Base-by-base conservation (phyloP, 2,888 invertebrate species). In the Scaptomyza polygonia region DNA sequence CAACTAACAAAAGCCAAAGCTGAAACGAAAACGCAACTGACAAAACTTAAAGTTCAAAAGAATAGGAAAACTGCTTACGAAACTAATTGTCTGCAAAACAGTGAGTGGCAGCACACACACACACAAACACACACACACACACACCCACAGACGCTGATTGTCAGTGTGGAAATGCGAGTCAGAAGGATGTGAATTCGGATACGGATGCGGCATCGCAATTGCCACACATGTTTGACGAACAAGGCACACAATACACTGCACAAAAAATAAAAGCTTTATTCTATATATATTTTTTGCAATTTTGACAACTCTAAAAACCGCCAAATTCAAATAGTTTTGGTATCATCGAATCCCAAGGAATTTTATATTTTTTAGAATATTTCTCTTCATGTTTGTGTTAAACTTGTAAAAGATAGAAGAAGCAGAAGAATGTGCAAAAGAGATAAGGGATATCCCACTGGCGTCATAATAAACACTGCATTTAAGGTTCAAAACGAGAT, bases 31-130 rank as follows among this genome's bases (percentile, higher is more conserved):
- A 64, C 55, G 53, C 72, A 74, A 69, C 66, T 58, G 66, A 61
- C 47, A 77, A 72, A 72, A 68, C 61, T 66, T 52, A 39, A 79
- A 65, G 58, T 72, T 67, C 34, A 72, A 71, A 77, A 75, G 66
- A 63, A 70, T 70, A 45, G 67, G 54, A 40, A 67, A 78, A 82
- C 71, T 79, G 71, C 78, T 79, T 72, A 63, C 72, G 61, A 68
- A 79, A 86, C 86, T 79, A 79, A 79, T 79, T 79, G 79, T 75
- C 78, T 75, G 78, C 78, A 72, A 77, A 72, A 64, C 58, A 67
- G 58, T 74, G 51, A 45, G 43, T 61, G 67, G 48, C 54, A 52
- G 40, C 14, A 44, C 18, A 54, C 40, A 36, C 18, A 39, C 40
- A 12, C 40, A 58, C 25, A 27, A n/a, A 32, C 25, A 29, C 34